A percentile compares a stretch with the other conserved stretches of the same genome.
phyloP scores from a whole-genome alignment of 1,140 invertebrate genomes.

The Batillaria attramentaria region DNA sequence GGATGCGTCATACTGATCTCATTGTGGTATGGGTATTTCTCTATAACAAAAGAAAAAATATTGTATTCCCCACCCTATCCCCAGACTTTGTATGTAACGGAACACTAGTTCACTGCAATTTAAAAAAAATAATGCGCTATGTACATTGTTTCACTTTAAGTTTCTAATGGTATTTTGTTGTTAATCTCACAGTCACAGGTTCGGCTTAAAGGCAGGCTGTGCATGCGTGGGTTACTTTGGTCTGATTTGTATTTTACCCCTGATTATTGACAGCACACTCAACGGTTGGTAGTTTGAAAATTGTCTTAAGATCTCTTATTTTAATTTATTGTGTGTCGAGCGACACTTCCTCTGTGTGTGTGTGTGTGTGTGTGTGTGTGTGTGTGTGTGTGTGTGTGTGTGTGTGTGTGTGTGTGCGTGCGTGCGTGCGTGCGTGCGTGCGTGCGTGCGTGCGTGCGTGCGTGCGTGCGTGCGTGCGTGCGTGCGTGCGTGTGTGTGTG shows the following conservation, averaged over 20 bases:
- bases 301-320: not conserved
- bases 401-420: constrained; percentile 12
- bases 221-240: not conserved
- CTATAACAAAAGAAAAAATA: too few relatives aligned
- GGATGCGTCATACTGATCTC: too few relatives aligned
- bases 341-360: not conserved
- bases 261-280: not conserved
- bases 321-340: too few relatives aligned
- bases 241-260: not conserved
- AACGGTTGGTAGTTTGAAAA: not conserved
- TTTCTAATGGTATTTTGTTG: too few relatives aligned
- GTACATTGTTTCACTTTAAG: too few relatives aligned
- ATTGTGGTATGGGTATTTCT: too few relatives aligned
- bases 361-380: not conserved
- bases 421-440: constrained; percentile 7
- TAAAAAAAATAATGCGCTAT: too few relatives aligned
- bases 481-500: not conserved
- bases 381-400: not conserved
- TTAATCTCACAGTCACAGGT: not conserved
- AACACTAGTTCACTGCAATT: too few relatives aligned
- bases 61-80: too few relatives aligned
- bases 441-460: not conserved
- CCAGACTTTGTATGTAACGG: too few relatives aligned
- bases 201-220: not conserved
- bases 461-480: not conserved